Conservation (phyloP, 2,113 vertebrate species). For the Nibea albiflora region DNA sequence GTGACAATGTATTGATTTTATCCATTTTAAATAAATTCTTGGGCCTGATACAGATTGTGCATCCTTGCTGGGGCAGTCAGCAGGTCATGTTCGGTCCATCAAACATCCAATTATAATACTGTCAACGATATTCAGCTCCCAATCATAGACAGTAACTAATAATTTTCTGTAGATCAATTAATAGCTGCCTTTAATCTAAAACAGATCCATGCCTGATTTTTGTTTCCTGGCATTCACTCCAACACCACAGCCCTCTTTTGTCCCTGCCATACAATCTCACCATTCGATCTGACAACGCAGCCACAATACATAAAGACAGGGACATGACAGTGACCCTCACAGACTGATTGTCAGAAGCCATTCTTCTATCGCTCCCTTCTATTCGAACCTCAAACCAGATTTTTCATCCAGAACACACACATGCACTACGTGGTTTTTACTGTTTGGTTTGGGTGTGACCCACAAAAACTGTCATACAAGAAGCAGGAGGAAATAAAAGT, state of each 20-base stretch:
- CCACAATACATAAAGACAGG: slow-evolving; percentile 42
- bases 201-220: slow-evolving; percentile 1
- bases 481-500: not conserved
- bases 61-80: too few relatives aligned
- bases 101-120: too few relatives aligned
- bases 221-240: slow-evolving; percentile 29
- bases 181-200: not conserved
- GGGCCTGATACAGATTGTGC: too few relatives aligned
- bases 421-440: not conserved
- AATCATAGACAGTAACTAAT: not conserved
- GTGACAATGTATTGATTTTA: too few relatives aligned
- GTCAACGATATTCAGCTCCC: not conserved
- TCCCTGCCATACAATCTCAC: slow-evolving; percentile 9
- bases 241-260: slow-evolving; percentile 10
- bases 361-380: not conserved
- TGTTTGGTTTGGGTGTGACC: slow-evolving; percentile 25
- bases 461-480: not conserved
- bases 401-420: not conserved
- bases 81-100: too few relatives aligned
- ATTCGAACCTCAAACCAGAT: not conserved
- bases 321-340: not conserved
- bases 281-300: slow-evolving; percentile 8
- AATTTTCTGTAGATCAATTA: not conserved
- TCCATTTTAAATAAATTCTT: too few relatives aligned
- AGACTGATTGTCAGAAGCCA: slow-evolving; percentile 8